Evolutionary conservation across 2,888 invertebrate species (phyloP).

Genomic region (Colostygia pectinataria): DNA sequence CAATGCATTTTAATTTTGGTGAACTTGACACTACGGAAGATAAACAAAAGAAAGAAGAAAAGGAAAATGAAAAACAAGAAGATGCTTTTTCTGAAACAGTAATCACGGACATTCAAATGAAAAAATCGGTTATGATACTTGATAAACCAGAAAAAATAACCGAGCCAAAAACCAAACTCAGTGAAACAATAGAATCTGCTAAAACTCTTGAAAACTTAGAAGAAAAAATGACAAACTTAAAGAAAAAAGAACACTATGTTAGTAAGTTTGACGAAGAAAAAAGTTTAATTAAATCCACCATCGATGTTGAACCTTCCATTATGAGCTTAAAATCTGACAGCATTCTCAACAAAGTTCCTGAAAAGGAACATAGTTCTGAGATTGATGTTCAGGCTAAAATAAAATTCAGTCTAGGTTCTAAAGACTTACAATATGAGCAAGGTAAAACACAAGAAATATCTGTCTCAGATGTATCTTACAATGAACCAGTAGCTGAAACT

Average conservation of each 20-base stretch:
- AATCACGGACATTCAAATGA: background rate
- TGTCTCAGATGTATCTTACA: background rate
- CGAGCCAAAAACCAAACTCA: conserved; percentile 48
- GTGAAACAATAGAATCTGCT: conserved; percentile 61
- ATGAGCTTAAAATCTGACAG: conserved; percentile 49
- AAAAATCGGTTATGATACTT: background rate
- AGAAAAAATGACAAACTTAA: conserved; percentile 70
- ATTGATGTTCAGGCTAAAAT: conserved; percentile 40
- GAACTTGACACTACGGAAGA: conserved; percentile 21
- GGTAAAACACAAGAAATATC: background rate
- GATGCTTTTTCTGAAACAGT: background rate
- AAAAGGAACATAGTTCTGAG: conserved; percentile 55
- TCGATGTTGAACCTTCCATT: conserved; percentile 41
- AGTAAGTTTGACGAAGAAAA: conserved; percentile 10
- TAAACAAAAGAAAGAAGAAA: conserved; percentile 19
- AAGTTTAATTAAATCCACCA: conserved; percentile 37
- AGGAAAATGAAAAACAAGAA: conserved; percentile 17
- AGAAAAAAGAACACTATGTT: conserved; percentile 49
- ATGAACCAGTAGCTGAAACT: conserved; percentile 4
- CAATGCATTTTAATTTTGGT: conserved; percentile 11
- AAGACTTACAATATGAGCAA: conserved; percentile 7
- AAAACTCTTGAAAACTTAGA: conserved; percentile 74
- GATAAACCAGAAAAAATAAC: conserved; percentile 6
- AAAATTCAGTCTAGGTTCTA: conserved; percentile 18
- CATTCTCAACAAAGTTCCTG: conserved; percentile 50